phyloP scores from a whole-genome alignment of 2,797 vertebrate species.

The Leptoclinus maculatus region DNA sequence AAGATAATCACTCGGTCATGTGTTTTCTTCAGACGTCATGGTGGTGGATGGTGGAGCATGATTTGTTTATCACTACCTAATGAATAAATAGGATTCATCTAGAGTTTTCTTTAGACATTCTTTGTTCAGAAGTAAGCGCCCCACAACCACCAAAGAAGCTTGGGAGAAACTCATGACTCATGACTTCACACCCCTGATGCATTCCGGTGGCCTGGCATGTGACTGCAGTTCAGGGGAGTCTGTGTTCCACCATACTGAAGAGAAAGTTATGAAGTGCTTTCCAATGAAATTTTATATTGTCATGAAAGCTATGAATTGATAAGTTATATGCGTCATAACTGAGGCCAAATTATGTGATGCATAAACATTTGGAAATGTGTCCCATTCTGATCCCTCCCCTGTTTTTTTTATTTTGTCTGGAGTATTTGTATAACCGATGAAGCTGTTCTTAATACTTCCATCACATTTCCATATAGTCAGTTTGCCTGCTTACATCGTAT shows the following conservation, averaged over 20 bases:
- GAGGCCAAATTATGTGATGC: not conserved
- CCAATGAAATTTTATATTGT: not conserved
- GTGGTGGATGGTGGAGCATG: not conserved
- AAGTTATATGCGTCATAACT: not conserved
- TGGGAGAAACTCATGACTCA: slow-evolving; percentile 25
- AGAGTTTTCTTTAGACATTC: not conserved
- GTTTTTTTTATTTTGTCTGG: not conserved
- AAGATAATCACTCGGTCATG: slow-evolving; percentile 4
- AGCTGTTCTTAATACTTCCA: not conserved
- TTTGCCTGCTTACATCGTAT: not conserved
- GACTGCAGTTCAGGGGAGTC: slow-evolving; percentile 26
- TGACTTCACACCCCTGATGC: slow-evolving; percentile 40
- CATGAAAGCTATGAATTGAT: not conserved
- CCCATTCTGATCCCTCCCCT: not conserved
- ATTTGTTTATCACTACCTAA: not conserved
- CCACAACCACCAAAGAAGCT: not conserved
- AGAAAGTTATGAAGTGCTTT: not conserved
- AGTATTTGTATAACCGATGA: not conserved
- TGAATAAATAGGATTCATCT: not conserved
- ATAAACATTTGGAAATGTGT: not conserved
- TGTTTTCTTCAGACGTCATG: not conserved
- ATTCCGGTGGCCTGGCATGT: slow-evolving; percentile 59
- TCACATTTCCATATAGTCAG: not conserved
- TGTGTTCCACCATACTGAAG: not conserved
- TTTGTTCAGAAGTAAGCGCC: slow-evolving; percentile 22